phyloP scores from a whole-genome alignment of 30 jellyfish, hydroid and myxozoan species.

The Rhopilema esculentum region DNA sequence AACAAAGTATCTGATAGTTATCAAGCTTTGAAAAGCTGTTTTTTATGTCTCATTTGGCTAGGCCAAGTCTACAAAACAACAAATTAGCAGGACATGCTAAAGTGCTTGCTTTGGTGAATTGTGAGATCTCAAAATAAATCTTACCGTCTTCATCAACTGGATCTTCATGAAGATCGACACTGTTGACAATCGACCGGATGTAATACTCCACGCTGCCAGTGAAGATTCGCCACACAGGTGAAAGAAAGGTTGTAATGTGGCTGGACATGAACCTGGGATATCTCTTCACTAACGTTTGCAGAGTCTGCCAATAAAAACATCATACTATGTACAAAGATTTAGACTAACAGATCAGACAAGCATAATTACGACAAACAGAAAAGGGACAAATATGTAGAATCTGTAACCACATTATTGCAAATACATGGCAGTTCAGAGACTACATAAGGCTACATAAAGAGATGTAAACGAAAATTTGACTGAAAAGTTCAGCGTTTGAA shows the following conservation, averaged over 20 bases:
- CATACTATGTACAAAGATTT: not conserved
- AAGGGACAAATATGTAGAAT: too few relatives aligned
- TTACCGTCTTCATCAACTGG: constrained; percentile 97
- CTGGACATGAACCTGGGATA: constrained; percentile 77
- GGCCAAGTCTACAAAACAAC: too few relatives aligned
- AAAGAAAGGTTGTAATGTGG: constrained; percentile 75
- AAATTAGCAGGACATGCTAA: not conserved
- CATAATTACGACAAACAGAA: too few relatives aligned
- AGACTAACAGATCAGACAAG: not conserved
- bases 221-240: constrained; percentile 95
- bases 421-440: not conserved
- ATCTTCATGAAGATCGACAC: constrained; percentile 72
- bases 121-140: too few relatives aligned
- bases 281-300: constrained; percentile 83
- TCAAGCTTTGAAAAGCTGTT: too few relatives aligned
- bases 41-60: too few relatives aligned
- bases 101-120: too few relatives aligned
- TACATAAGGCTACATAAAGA: not conserved
- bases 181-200: constrained; percentile 74
- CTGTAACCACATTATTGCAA: too few relatives aligned
- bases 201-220: constrained; percentile 87
- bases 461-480: not conserved
- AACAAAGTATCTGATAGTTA: too few relatives aligned
- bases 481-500: not conserved
- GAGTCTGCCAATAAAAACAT: constrained; percentile 65